Percentiles rank a stretch among this genome's conserved stretches.
These are phyloP conservation scores for Sisor rabdophorus DNA, from an alignment of 2,113 vertebrate genomes.

Conservation along the genomic window DNA sequence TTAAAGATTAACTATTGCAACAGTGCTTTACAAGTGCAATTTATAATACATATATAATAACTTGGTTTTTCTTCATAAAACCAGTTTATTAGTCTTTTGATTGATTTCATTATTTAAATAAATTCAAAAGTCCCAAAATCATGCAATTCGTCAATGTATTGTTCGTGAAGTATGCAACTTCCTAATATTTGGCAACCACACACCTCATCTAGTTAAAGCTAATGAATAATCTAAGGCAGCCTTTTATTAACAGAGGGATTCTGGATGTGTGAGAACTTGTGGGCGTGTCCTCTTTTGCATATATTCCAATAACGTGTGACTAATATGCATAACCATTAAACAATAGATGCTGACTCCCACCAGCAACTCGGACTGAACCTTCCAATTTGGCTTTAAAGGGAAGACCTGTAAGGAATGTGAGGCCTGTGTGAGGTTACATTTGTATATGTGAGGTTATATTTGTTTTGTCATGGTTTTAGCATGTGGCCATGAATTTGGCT, in stretches of 20 bases:
- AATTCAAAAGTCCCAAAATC: background rate
- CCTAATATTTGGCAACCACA: constrained; percentile 53
- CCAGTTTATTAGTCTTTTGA: background rate
- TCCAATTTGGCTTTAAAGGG: constrained; percentile 49
- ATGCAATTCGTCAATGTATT: background rate
- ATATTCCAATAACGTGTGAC: constrained; percentile 70
- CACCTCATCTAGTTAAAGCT: constrained; percentile 50
- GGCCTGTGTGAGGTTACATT: constrained; percentile 56
- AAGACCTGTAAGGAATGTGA: constrained; percentile 66
- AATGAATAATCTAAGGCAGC: constrained; percentile 59
- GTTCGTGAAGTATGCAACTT: constrained; percentile 31
- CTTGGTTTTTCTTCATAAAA: background rate
- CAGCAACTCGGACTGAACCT: constrained; percentile 15
- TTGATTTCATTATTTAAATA: background rate
- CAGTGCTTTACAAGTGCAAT: background rate
- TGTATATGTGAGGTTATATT: constrained; percentile 16
- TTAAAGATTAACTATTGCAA: background rate
- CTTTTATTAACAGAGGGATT: constrained; percentile 46
- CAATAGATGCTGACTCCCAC: constrained; percentile 31
- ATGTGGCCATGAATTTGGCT: constrained; percentile 24
- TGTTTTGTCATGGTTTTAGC: constrained; percentile 15
- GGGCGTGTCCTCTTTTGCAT: constrained; percentile 68
- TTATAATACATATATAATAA: background rate
- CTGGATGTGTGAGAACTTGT: constrained; percentile 43
- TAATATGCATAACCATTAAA: constrained; percentile 57